Percentiles rank a stretch among this genome's conserved stretches.
Evolutionary conservation across 2,888 invertebrate species (phyloP).

Genomic region (Brachyptera risi): DNA sequence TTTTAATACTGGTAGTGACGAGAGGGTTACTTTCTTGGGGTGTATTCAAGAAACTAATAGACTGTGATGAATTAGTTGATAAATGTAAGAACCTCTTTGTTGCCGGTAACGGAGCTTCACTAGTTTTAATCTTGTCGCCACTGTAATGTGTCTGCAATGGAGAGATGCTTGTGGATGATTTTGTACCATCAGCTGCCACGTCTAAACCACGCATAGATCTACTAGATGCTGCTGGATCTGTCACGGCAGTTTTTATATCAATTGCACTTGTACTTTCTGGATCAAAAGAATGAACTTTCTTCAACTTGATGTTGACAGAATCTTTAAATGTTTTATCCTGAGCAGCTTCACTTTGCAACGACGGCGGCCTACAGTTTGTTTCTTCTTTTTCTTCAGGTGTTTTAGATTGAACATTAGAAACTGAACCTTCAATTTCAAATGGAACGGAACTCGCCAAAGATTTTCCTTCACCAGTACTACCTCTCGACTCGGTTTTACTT

Average conservation of each 20-base stretch:
- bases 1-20: slow-evolving; percentile 15
- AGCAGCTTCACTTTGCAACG: background rate
- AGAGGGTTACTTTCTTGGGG: background rate
- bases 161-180: background rate
- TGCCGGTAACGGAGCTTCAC: slow-evolving; percentile 25
- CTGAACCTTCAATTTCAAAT: too few relatives aligned
- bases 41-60: background rate
- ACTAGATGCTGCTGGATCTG: too few relatives aligned
- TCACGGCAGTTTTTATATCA: too few relatives aligned
- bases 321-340: slow-evolving; percentile 18
- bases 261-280: background rate
- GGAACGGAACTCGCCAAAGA: too few relatives aligned
- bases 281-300: background rate
- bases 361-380: too few relatives aligned
- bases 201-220: background rate
- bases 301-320: slow-evolving; percentile 7
- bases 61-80: background rate
- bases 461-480: background rate
- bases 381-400: too few relatives aligned
- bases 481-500: slow-evolving; percentile 29
- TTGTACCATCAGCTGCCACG: background rate
- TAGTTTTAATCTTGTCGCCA: background rate
- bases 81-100: slow-evolving; percentile 26
- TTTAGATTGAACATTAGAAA: too few relatives aligned
- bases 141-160: background rate